Base-by-base conservation (phyloP, 2,113 vertebrate species). In the Podilymbus podiceps region DNA sequence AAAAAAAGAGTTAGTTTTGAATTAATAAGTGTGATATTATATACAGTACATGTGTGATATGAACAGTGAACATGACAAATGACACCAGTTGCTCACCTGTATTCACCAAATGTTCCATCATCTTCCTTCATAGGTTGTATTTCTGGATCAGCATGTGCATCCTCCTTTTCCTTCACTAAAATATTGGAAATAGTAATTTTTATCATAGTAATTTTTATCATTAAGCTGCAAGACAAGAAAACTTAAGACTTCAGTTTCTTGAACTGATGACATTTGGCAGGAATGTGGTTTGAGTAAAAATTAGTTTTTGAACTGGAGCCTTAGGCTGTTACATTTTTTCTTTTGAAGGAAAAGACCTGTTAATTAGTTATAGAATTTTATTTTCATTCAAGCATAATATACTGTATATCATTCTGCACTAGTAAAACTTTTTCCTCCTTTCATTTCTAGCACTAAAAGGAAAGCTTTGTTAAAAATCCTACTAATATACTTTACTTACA, bases 71-170 rank as follows among this genome's bases (percentile, higher is more conserved):
- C 12, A 35, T 3, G 52, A 87, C 46, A 86, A 76, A 67, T 47
- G 56, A 91, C 64, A 89, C 49, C 80, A 95, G 68, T 74, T 97
- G 25, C 98, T 99, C 98, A 99, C 99, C 99, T 99, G 98, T 99
- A 99, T 98, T 99, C 99, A 97, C 99, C 99, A 98, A 99, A 99
- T 15, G 99, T 99, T 91, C 99, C 99, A 94, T 99, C 99, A n/a
- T 99, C 99, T 82, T 99, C 99, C 97, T 99, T 99, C 99, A 99
- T 99, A 55, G 99, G 99, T 86, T 99, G 99, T 95, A 99, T 99
- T 98, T 99, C 99, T n/a, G 99, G 99, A 95, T 99, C 99, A 35
- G 99, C 99, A 78, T 99, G 99, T 50, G 99, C 99, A 59, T 99
- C 99, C 96, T 99, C 99, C 83, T 99, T 99, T 97, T 99, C 99